Evolutionary conservation across 2,888 invertebrate genomes (phyloP).

Genomic region (Apodemia duryi): DNA sequence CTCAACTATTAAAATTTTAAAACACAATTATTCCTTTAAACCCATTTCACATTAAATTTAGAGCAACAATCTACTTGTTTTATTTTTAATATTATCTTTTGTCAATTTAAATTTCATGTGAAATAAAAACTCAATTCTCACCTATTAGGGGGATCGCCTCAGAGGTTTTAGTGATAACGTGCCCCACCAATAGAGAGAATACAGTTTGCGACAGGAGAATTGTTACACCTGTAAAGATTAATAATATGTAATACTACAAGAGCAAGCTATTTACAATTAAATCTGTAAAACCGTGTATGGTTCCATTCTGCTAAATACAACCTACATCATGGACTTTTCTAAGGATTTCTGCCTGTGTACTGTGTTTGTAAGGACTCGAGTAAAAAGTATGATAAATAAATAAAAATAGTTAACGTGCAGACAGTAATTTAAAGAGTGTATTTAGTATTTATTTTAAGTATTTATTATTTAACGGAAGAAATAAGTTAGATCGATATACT

Average conservation of each 20-base stretch:
- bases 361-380: constrained; percentile 73
- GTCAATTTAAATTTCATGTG: constrained; percentile 21
- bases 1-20: background rate
- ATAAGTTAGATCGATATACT: background rate
- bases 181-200: constrained; percentile 99
- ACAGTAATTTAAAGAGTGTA: constrained; percentile 49
- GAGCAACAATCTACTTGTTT: constrained; percentile 38
- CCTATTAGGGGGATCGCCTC: constrained; percentile 99
- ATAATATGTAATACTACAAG: constrained; percentile 42
- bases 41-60: constrained; percentile 48
- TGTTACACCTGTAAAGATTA: constrained; percentile 96
- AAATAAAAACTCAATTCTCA: constrained; percentile 68
- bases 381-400: constrained; percentile 64
- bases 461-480: constrained; percentile 22
- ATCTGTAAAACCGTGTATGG: constrained; percentile 16
- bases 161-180: constrained; percentile 99
- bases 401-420: constrained; percentile 58
- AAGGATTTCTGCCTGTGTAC: constrained; percentile 63
- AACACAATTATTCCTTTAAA: constrained; percentile 53
- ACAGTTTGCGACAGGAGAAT: constrained; percentile 99
- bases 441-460: constrained; percentile 40
- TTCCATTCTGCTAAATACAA: constrained; percentile 19
- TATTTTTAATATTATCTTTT: constrained; percentile 30
- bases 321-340: constrained; percentile 20
- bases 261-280: constrained; percentile 14